Conservation (phyloP, 2,113 vertebrate species). For the Oncorhynchus nerka region DNA sequence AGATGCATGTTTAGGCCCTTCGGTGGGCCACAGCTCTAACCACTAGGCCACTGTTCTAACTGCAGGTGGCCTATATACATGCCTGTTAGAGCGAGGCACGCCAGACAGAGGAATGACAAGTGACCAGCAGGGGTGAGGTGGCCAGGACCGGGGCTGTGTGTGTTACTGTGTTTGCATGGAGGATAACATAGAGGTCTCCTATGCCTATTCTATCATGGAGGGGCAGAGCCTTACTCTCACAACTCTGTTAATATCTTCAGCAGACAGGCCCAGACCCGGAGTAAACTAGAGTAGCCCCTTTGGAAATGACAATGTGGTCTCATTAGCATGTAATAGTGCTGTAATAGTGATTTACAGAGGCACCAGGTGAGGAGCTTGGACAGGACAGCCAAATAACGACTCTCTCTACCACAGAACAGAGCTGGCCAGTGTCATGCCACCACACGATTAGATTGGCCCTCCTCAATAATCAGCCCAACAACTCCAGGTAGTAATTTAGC, state of each 20-base stretch:
- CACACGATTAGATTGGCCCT: constrained; percentile 48
- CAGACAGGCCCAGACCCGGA: background rate
- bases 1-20: background rate
- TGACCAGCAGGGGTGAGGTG: constrained; percentile 22
- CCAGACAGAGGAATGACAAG: background rate
- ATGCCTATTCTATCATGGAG: constrained; percentile 16
- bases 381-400: constrained; percentile 57
- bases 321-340: constrained; percentile 56
- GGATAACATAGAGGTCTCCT: constrained; percentile 11
- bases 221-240: background rate
- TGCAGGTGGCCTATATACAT: constrained; percentile 13
- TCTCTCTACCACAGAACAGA: constrained; percentile 26
- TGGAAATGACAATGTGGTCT: constrained; percentile 38
- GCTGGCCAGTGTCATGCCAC: constrained; percentile 35
- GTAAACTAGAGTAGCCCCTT: background rate
- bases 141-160: background rate
- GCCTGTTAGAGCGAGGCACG: constrained; percentile 15
- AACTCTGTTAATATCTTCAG: constrained; percentile 21
- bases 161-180: background rate
- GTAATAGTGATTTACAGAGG: constrained; percentile 58
- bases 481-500: constrained; percentile 75
- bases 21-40: constrained; percentile 22
- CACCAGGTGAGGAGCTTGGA: constrained; percentile 35
- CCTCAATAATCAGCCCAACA: constrained; percentile 49
- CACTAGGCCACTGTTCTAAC: background rate